Evolutionary conservation across 2,113 vertebrate species (phyloP).

Genomic region (Clarias magur): DNA sequence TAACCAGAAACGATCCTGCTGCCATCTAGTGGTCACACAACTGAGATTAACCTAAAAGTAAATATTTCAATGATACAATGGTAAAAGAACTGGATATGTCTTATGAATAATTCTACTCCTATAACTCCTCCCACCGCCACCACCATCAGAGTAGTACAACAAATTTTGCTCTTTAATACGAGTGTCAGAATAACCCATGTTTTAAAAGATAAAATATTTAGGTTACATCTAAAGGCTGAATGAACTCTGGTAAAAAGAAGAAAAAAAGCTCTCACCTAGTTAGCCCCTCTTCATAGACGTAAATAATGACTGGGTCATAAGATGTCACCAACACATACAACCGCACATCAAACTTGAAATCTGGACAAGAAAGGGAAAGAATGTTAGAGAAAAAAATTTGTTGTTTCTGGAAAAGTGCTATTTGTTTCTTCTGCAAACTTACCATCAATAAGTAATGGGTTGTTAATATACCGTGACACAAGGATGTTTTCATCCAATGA

Average conservation of each 20-base stretch:
- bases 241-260: neutral
- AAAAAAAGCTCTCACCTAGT: constrained; percentile 78
- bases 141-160: neutral
- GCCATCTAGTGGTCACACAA: constrained; percentile 69
- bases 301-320: constrained; percentile 91
- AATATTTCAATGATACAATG: neutral
- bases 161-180: neutral
- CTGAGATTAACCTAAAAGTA: neutral
- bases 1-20: constrained; percentile 55
- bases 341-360: constrained; percentile 95
- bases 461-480: constrained; percentile 92
- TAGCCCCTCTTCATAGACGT: constrained; percentile 95
- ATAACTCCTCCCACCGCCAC: neutral
- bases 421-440: constrained; percentile 59
- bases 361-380: constrained; percentile 65
- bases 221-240: neutral
- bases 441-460: constrained; percentile 93
- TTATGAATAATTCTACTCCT: neutral
- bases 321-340: constrained; percentile 96
- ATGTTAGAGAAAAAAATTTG: neutral
- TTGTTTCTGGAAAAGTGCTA: neutral
- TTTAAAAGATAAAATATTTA: neutral
- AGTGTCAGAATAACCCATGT: neutral
- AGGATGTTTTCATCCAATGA: constrained; percentile 92
- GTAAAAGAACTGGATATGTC: neutral